Base-by-base conservation (phyloP, 1,140 invertebrate species). In the Tenebrio molitor region DNA sequence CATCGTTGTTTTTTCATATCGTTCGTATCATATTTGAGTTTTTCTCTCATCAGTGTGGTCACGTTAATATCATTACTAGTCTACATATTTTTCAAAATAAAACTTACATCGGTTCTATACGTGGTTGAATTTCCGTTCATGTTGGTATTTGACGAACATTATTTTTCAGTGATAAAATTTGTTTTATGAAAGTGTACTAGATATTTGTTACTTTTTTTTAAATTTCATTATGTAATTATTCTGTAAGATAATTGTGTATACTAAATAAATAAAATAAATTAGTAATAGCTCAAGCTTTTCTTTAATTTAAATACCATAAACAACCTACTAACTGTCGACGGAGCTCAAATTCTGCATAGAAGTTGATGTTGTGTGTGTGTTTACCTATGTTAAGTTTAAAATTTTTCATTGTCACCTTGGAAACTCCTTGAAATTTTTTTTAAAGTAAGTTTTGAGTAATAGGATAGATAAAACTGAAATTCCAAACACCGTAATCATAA, bases 161-260 rank as follows among this genome's bases (percentile, higher is more conserved):
- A 50, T 50, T 41, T 63, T 65, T 39, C 62, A 36, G 12, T 64
- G 62, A 29, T 34, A 34, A 62, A 12, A 15, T 64, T 33, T 15
- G 15, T 66, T 66, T 66, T 66, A 23, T 66, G 12, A 19, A 41
- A 65, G 58, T 65, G 19, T 66, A 66, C 21, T 42, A 66, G 64
- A 66, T 15, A 36, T 16, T 66, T 66, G 44, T 66, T 66, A 12
- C 33, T 8, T 66, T 66, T 19, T 39, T 66, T 64, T 64, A 8
- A 16, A 46, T 29, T 64, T 64, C 29, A 21, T 65, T 65, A 66
- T 66, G 64, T 66, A 66, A 66, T 46, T 44, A 42, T 66, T 66
- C 64, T 66, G 64, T 66, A 66, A 66, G 19, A 66, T 66, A 66
- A 66, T 44, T 66, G 64, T 66, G 64, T 66, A 66, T 66, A 66